These are phyloP conservation scores for Tenthredo distinguenda DNA, from an alignment of 2,888 invertebrate species.

Conservation along the genomic window DNA sequence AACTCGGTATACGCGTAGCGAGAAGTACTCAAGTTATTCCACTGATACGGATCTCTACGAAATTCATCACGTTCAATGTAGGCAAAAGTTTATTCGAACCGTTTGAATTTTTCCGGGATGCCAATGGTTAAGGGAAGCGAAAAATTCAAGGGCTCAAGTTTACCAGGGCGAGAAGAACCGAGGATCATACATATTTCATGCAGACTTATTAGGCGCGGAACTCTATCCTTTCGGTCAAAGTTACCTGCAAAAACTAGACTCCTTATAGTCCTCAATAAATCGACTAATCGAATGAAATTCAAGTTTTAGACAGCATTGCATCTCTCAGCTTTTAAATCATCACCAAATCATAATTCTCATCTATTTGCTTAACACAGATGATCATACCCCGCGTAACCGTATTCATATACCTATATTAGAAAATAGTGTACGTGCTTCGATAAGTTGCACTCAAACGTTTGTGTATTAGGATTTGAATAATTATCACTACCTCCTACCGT, in stretches of 20 bases:
- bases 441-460: background rate
- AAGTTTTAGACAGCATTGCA: background rate
- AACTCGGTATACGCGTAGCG: background rate
- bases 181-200: conserved; percentile 63
- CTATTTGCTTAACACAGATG: background rate
- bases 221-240: conserved; percentile 13
- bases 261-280: background rate
- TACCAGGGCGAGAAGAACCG: background rate
- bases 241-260: background rate
- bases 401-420: background rate
- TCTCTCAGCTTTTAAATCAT: background rate
- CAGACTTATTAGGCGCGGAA: conserved; percentile 55
- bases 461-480: background rate
- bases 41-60: background rate
- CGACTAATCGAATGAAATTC: background rate
- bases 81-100: background rate
- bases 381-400: background rate
- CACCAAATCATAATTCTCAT: background rate
- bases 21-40: background rate
- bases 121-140: background rate
- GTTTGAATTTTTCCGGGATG: conserved; percentile 5
- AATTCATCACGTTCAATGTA: conserved; percentile 25
- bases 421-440: background rate
- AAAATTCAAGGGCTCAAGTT: conserved; percentile 17
- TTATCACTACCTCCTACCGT: background rate